These are phyloP conservation scores for Formica selysi DNA, from an alignment of 1,140 invertebrate genomes.

Conservation along the genomic window DNA sequence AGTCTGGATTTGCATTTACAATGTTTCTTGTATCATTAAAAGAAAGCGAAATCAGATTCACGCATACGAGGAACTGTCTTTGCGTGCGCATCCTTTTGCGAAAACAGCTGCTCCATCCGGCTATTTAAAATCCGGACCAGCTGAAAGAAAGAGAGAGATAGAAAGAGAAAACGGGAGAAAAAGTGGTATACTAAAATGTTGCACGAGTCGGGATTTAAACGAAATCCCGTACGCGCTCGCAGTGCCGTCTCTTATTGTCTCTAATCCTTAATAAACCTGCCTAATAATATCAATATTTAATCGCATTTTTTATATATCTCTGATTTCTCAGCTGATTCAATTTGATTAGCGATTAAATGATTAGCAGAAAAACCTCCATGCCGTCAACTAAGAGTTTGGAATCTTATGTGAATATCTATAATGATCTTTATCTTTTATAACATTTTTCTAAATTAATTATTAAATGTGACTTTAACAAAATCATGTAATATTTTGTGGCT, in stretches of 20 bases:
- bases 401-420: background rate
- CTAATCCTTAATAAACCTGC: background rate
- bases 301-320: background rate
- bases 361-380: background rate
- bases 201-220: background rate
- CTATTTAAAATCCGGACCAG: conserved; percentile 18
- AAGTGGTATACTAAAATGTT: background rate
- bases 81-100: background rate
- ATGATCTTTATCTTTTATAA: background rate
- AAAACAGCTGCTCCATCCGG: conserved; percentile 8
- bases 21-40: too few species aligned
- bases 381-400: too few species aligned
- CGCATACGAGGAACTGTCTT: too few species aligned
- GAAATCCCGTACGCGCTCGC: background rate
- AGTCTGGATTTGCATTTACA: too few species aligned
- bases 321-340: background rate
- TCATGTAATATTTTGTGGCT: background rate
- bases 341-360: conserved; percentile 2
- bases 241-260: background rate
- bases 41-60: too few species aligned
- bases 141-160: background rate
- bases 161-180: background rate
- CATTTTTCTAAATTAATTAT: conserved; percentile 8
- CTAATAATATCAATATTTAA: background rate
- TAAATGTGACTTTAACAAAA: conserved; percentile 13